Percentiles rank a stretch among this genome's conserved stretches.
Conservation (phyloP, 2,113 vertebrate genomes). For the Siphamia tubifer region DNA sequence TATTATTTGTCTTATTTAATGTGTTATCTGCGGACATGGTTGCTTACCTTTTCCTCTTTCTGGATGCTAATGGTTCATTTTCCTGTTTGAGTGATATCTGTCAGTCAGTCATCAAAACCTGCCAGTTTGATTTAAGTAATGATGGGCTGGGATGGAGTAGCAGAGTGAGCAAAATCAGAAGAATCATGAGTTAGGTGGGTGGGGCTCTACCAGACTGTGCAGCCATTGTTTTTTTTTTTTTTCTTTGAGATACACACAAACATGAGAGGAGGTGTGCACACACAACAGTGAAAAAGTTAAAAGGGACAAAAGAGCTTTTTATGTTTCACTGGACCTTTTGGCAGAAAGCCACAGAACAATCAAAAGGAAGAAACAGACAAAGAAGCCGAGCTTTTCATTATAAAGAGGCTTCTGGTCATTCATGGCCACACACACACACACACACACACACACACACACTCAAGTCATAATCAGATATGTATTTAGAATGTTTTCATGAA, state of each 20-base stretch:
- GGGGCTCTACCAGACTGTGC: constrained; percentile 82
- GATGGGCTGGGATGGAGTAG: constrained; percentile 38
- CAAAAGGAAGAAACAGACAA: constrained; percentile 12
- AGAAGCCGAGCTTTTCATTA: constrained; percentile 12
- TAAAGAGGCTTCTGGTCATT: constrained; percentile 12
- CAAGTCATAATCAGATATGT: background rate
- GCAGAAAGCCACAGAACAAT: constrained; percentile 23
- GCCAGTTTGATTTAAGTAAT: constrained; percentile 2
- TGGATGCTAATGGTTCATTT: background rate
- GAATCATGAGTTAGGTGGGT: constrained; percentile 64
- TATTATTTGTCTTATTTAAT: too few species aligned
- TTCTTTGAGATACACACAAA: constrained; percentile 56
- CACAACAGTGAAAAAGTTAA: constrained; percentile 81
- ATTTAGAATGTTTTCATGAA: constrained; percentile 5
- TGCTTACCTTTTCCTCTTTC: background rate
- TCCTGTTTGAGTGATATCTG: background rate
- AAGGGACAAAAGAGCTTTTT: constrained; percentile 65
- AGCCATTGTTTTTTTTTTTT: constrained; percentile 78
- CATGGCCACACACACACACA: background rate
- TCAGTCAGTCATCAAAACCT: background rate
- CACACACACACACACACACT: background rate
- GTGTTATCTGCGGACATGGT: too few species aligned
- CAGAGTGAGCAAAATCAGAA: constrained; percentile 42
- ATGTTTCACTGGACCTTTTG: constrained; percentile 44
- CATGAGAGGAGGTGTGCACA: constrained; percentile 37